A percentile compares a stretch with the other conserved stretches of the same genome.
Evolutionary conservation across 2,888 invertebrate genomes (phyloP).

Genomic region (Margaritifera margaritifera): DNA sequence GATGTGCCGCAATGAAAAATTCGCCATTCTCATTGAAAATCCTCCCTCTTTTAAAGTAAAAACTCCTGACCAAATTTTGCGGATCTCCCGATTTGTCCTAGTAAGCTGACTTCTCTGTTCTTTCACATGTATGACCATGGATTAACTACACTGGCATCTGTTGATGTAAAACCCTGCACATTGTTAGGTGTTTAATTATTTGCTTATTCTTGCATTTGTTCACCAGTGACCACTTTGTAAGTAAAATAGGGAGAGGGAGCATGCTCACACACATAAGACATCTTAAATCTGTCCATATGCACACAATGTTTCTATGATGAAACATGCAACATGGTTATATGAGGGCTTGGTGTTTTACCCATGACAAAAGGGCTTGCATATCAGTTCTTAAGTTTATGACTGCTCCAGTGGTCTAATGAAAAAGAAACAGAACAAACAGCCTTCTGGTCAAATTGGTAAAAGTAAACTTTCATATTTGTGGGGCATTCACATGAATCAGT

Average conservation of each 20-base stretch:
- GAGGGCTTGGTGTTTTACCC: constrained; percentile 5
- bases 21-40: too few relatives aligned
- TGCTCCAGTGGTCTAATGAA: constrained; percentile 6
- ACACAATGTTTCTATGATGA: constrained; percentile 11
- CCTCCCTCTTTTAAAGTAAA: too few relatives aligned
- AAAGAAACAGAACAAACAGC: constrained; percentile 15
- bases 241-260: neutral
- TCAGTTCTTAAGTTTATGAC: constrained; percentile 13
- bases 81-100: too few relatives aligned
- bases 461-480: constrained; percentile 7
- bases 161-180: too few relatives aligned
- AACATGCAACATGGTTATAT: constrained; percentile 6
- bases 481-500: neutral
- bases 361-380: constrained; percentile 15
- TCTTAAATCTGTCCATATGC: constrained; percentile 21
- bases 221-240: too few relatives aligned
- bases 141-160: too few relatives aligned
- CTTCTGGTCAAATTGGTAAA: constrained; percentile 6
- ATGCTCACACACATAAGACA: constrained; percentile 14
- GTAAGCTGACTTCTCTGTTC: too few relatives aligned
- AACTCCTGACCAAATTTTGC: too few relatives aligned
- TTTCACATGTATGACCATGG: too few relatives aligned
- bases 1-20: too few relatives aligned
- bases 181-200: too few relatives aligned
- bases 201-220: too few relatives aligned